Evolutionary conservation across 2,797 vertebrate species (phyloP).

Genomic region (Sebastes hubbsi): DNA sequence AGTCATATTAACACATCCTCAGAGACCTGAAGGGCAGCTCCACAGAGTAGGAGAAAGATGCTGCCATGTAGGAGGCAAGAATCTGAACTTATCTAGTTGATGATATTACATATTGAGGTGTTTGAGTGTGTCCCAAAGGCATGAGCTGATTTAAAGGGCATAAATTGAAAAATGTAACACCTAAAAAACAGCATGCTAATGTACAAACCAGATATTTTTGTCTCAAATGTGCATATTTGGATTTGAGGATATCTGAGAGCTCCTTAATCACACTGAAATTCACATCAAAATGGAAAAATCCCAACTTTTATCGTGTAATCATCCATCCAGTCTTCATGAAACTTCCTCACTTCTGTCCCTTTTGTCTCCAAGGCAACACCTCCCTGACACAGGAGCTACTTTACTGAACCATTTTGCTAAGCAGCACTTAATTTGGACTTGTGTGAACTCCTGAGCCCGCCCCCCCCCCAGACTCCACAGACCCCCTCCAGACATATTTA

Average conservation of each 20-base stretch:
- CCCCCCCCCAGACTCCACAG: constrained; percentile 62
- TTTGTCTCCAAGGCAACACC: constrained; percentile 53
- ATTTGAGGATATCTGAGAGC: neutral
- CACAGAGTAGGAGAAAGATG: constrained; percentile 7
- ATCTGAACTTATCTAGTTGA: neutral
- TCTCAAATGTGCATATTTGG: neutral
- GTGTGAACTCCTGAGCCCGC: constrained; percentile 72
- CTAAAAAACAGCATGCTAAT: neutral
- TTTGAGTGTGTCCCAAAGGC: neutral
- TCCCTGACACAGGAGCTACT: constrained; percentile 69
- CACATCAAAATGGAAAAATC: neutral
- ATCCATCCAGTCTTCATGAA: neutral
- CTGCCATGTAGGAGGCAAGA: neutral
- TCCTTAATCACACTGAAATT: neutral
- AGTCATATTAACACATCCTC: constrained; percentile 66
- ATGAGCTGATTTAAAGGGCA: neutral
- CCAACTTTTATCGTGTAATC: neutral
- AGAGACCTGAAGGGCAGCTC: constrained; percentile 5
- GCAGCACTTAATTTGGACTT: constrained; percentile 86
- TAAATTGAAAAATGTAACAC: neutral
- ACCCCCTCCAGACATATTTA: constrained; percentile 77
- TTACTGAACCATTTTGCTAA: constrained; percentile 70
- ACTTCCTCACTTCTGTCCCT: neutral
- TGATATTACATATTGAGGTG: neutral
- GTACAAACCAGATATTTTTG: neutral